Base-by-base conservation (phyloP, 2,888 invertebrate genomes). In the Operophtera brumata region DNA sequence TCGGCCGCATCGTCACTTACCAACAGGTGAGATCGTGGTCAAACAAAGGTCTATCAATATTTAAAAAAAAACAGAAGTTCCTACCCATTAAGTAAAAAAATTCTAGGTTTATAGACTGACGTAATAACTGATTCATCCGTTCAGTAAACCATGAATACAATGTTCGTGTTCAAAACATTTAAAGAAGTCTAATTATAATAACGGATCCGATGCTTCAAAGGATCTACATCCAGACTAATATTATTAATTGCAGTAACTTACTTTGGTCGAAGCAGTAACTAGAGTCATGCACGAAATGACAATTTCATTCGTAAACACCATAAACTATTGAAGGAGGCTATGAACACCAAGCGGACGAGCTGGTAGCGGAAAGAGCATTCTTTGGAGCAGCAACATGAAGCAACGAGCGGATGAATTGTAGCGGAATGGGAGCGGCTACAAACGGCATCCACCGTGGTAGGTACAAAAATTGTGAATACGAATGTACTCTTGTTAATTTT, bases 231-330 rank as follows among this genome's bases (percentile, higher is more conserved):
- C n/a, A 20, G 32, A 34, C n/a, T n/a, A 34, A 32, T 44, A 34
- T 44, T 10, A 44, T 44, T 34, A 39, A 12, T 9, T 40, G 14
- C 44, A 11, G 32, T 12, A 45, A 37, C 12, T 7, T 6, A 12
- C n/a, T n/a, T n/a, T n/a, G n/a, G n/a, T n/a, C n/a, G n/a, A n/a
- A n/a, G n/a, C n/a, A n/a, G n/a, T n/a, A n/a, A n/a, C n/a, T n/a
- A 28, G 12, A 12, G 46, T 12, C 14, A 48, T 52, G 47, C 57
- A 52, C 57, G 48, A 49, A 57, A 57, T 53, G 52, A 11, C 52
- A 41, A 57, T 57, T 57, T 53, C 28, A 46, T 52, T 49, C 42
- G 49, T 48, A 40, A 55, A 49, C 28, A 44, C 13, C 43, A 47
- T 47, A 20, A 41, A n/a, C n/a, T 54, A 12, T 26, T 7, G 7